Evolutionary conservation across 2,888 invertebrate species (phyloP).

Genomic region (Nysson spinosus): DNA sequence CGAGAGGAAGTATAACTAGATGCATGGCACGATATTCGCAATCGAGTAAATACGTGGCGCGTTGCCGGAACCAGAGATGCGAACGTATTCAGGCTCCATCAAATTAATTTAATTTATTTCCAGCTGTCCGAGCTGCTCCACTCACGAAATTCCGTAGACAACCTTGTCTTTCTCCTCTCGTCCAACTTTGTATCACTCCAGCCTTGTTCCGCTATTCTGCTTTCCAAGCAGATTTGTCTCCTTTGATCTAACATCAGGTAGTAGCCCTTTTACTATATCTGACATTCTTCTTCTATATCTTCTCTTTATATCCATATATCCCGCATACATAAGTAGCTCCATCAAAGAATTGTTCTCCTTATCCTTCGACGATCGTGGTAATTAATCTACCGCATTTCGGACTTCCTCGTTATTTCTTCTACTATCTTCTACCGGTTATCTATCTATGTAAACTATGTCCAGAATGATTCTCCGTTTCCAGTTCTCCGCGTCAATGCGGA

Average conservation of each 20-base stretch:
- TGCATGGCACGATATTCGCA: neutral
- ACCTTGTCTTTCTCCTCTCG: slow-evolving; percentile 10
- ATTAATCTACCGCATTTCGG: slow-evolving; percentile 28
- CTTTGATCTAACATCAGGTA: slow-evolving; percentile 20
- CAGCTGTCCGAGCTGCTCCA: slow-evolving; percentile 69
- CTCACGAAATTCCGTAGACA: slow-evolving; percentile 59
- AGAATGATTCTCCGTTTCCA: slow-evolving; percentile 16
- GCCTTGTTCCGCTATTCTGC: slow-evolving; percentile 1
- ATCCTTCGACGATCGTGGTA: slow-evolving; percentile 19
- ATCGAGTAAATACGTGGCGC: slow-evolving; percentile 65
- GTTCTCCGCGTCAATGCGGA: slow-evolving; percentile 43
- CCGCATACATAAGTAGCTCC: neutral
- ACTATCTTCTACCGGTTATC: too few relatives aligned
- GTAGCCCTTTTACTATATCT: neutral
- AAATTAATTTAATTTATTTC: slow-evolving; percentile 76
- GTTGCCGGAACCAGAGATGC: slow-evolving; percentile 34
- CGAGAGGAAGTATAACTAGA: neutral
- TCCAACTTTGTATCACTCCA: slow-evolving; percentile 16
- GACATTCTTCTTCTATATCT: slow-evolving; percentile 16
- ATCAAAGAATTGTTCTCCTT: neutral
- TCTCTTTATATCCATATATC: slow-evolving; percentile 8
- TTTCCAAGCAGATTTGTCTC: slow-evolving; percentile 16
- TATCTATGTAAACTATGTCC: slow-evolving; percentile 42
- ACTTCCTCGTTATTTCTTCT: neutral
- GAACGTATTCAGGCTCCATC: slow-evolving; percentile 66